A percentile compares a stretch with the other conserved stretches of the same genome.
These are phyloP conservation scores for Cyanoliseus patagonus DNA, from an alignment of 2,113 vertebrate genomes.

Conservation along the genomic window DNA sequence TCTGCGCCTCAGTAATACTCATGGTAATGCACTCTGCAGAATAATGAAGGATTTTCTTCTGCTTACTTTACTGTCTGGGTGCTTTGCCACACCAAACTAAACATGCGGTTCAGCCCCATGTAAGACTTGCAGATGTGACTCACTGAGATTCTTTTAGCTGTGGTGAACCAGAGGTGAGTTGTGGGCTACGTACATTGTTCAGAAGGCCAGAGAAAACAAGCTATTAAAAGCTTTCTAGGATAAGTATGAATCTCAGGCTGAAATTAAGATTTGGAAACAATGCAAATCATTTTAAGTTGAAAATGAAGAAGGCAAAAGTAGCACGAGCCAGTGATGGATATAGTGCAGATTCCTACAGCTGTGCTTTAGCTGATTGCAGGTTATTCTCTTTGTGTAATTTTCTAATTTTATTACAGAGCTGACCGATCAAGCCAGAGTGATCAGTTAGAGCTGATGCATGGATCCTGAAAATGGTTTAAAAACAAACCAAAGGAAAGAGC, in stretches of 20 bases:
- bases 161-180: background rate
- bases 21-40: background rate
- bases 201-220: background rate
- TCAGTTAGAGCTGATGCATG: background rate
- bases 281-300: background rate
- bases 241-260: background rate
- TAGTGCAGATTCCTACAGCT: background rate
- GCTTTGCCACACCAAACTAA: background rate
- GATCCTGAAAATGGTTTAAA: background rate
- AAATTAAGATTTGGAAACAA: background rate
- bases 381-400: background rate
- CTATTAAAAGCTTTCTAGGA: background rate
- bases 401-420: background rate
- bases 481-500: background rate
- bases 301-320: background rate
- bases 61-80: background rate
- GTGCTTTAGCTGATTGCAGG: background rate
- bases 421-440: background rate
- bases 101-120: background rate
- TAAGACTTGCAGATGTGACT: background rate
- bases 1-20: background rate
- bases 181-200: background rate
- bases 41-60: background rate
- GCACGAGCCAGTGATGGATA: rapidly evolving
- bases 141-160: background rate